phyloP scores from a whole-genome alignment of 2,113 vertebrate species.

The Poeciliopsis turrubarensis region DNA sequence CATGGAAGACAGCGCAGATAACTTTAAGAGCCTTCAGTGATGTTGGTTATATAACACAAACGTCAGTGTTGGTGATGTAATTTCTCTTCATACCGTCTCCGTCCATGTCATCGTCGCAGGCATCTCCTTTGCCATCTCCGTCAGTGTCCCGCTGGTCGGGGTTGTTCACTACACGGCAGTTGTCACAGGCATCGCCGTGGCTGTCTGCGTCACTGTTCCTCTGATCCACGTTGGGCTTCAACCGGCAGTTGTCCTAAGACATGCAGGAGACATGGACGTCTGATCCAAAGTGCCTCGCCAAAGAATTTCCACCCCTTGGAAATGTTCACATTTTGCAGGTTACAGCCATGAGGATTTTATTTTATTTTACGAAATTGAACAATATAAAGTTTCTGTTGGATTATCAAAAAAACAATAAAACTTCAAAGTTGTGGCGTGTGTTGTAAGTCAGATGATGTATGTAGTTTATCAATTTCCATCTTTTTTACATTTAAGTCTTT shows the following conservation, averaged over 20 bases:
- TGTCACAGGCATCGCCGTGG: slow-evolving; percentile 96
- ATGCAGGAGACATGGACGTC: not conserved
- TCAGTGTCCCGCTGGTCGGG: slow-evolving; percentile 97
- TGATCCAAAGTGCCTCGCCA: not conserved
- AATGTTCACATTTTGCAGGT: no score
- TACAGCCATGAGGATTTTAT: not conserved
- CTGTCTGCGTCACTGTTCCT: slow-evolving; percentile 92
- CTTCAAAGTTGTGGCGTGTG: not conserved
- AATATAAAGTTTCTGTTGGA: not conserved
- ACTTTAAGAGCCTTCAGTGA: slow-evolving; percentile 16
- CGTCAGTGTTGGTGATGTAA: slow-evolving; percentile 35
- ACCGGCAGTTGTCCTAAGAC: slow-evolving; percentile 93
- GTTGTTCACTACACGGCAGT: slow-evolving; percentile 88
- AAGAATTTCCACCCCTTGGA: not conserved
- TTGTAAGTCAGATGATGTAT: not conserved
- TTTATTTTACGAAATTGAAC: not conserved
- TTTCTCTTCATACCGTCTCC: slow-evolving; percentile 85
- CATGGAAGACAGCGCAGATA: slow-evolving; percentile 17
- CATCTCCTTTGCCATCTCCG: slow-evolving; percentile 90
- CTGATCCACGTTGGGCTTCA: slow-evolving; percentile 90
- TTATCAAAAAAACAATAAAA: not conserved
- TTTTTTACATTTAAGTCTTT: not conserved
- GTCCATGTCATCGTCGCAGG: slow-evolving; percentile 98
- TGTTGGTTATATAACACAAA: slow-evolving; percentile 44
- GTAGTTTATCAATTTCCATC: not conserved